phyloP scores from a whole-genome alignment of 2,113 vertebrate species.

The Lontra canadensis region DNA sequence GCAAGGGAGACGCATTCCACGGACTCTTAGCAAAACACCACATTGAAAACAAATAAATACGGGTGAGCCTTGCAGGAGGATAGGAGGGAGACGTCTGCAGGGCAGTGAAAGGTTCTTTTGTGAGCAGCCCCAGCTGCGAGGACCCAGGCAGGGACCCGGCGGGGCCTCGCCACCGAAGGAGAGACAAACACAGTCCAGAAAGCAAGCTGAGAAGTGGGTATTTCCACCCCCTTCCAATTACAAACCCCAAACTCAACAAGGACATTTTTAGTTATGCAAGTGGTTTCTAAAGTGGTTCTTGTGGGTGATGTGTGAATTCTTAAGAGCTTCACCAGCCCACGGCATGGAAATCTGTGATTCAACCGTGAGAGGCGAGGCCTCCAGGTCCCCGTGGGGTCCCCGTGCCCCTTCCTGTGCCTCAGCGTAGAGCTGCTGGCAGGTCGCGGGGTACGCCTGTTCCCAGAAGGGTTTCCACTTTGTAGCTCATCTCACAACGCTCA shows the following conservation, averaged over 20 bases:
- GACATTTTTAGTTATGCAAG: not conserved
- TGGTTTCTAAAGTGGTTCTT: not conserved
- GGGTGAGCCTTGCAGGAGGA: not conserved
- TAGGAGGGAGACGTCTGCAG: not conserved
- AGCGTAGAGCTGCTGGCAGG: fast-evolving
- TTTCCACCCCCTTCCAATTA: not conserved
- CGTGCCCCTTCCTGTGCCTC: not conserved
- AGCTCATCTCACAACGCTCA: fast-evolving
- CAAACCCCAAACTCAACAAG: not conserved
- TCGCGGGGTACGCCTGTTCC: not conserved
- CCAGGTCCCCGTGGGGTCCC: too few relatives aligned
- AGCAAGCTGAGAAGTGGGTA: not conserved
- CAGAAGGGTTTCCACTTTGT: not conserved
- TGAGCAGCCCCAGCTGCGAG: not conserved
- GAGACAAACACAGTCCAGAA: not conserved
- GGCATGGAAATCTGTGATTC: too few relatives aligned
- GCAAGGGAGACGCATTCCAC: not conserved
- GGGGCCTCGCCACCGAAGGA: fast-evolving
- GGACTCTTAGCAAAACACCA: not conserved
- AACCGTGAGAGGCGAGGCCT: fast-evolving
- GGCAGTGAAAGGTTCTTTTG: not conserved
- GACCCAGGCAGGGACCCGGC: not conserved
- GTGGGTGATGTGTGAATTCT: not conserved
- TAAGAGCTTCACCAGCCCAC: fast-evolving
- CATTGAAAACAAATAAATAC: not conserved